Evolutionary conservation across 2,797 vertebrate genomes (phyloP).

Genomic region (Crocidura indochinensis): DNA sequence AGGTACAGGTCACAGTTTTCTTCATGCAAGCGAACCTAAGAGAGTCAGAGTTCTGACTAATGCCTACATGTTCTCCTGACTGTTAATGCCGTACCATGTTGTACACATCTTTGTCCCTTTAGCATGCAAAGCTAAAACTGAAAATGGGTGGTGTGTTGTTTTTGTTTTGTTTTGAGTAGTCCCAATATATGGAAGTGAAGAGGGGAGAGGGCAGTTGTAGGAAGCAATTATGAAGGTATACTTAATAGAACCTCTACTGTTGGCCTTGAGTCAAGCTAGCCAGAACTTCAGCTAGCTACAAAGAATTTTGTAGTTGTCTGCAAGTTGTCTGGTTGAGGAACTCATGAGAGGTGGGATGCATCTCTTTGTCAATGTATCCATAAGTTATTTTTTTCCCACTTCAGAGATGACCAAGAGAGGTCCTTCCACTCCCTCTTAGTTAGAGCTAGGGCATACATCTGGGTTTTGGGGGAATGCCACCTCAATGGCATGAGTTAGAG

Average conservation of each 20-base stretch:
- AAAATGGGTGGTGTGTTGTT: background rate
- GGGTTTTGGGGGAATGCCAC: background rate
- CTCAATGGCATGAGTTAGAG: background rate
- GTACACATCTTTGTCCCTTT: background rate
- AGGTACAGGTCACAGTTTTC: background rate
- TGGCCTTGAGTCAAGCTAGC: background rate
- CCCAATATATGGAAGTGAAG: background rate
- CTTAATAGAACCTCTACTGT: fast-evolving
- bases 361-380: background rate
- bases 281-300: background rate
- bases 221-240: background rate
- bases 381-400: background rate
- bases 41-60: background rate
- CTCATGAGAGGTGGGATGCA: background rate
- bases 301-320: background rate
- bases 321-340: background rate
- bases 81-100: too few relatives aligned
- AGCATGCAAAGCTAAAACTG: background rate
- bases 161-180: background rate
- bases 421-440: fast-evolving
- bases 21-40: background rate
- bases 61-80: background rate
- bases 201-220: fast-evolving
- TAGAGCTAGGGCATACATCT: too few relatives aligned
- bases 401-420: background rate